Base-by-base conservation (phyloP, 2,888 invertebrate genomes). In the Sinodicranocentrus sp. region DNA sequence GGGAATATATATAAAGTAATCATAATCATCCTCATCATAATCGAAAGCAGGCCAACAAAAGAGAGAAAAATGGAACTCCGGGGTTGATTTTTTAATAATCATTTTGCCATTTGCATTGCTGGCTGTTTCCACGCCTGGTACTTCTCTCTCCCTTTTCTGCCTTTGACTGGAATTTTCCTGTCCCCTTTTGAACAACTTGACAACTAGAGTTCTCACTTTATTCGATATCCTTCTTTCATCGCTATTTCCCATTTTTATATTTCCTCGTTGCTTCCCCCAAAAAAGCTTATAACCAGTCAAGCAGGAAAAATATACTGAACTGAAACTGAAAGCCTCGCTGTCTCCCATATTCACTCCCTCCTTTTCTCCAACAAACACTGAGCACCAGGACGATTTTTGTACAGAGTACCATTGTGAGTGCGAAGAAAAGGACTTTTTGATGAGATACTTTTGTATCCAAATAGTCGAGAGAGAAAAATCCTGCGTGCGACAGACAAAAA, bases 71-170 rank as follows among this genome's bases (percentile, higher is more conserved):
- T 70, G 76, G 70, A 76, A 82, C 82, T 77, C 76, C 76, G 83
- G 77, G 82, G 77, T 76, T 76, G 76, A 83, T 77, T 83, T 72
- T 83, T 83, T 72, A 77, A 83, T 57, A 83, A 83, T 77, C 76
- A 71, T 70, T 71, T 26, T 19, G 43, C 44, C 17, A 21, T n/a
- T 57, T 23, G 23, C 15, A 57, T 57, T 8, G 48, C 48, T 48
- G 15, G 48, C 48, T 21, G 23, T 57, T n/a, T 48, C 21, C 57
- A 23, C 23, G 19, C n/a, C 21, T 57, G 3, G 23, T 57, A 15
- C 15, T 48, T 10, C 2, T 2, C 15, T 3, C 57, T 57, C 23
- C 5, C 57, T n/a, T 10, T n/a, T 61, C 52, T 76, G 5, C 54
- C 48, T 61, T 43, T 43, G 54, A 67, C 23, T 21, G 57, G 48